Evolutionary conservation across 2,113 vertebrate species (phyloP), one percentile per base, ranked within the genome.

Genomic region (Sciurus niger): DNA sequence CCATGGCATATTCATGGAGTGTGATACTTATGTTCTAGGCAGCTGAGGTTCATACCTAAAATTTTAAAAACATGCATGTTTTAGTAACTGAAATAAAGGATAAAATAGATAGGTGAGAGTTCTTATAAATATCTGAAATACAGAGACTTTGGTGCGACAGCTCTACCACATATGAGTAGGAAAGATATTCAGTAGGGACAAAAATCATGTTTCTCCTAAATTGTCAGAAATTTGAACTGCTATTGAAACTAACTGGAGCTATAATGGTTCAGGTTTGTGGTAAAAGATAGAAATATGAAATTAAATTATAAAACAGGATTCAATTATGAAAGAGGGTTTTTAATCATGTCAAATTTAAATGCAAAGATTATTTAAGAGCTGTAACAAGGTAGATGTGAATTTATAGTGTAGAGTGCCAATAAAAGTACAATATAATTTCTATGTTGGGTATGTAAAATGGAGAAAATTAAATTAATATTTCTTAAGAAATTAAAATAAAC

Each of bases 181-280:
- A 80, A 92, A 92, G n/a, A 84, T 12, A 60, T 20, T 87, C 11
- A 84, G 20, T 79, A 79, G 11, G 16, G 24, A 67, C 28, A 67
- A 90, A 97, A 94, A 72, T 80, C 13, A 82, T 74, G 74, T 85
- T 78, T 83, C n/a, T 95, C 34, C 79, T 83, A 67, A 82, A 30
- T 84, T 72, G 51, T 90, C 90, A 76, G 85, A 78, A 43, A 76
- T 80, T 88, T 93, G 37, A 92, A 46, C n/a, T 79, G 22, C 67
- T 90, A 28, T 84, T 40, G 55, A 95, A 89, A 72, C 16, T 90
- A n/a, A 92, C 5, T 77, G 55, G 32, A 92, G 13, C 55, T 80
- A 2, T 72, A 92, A 68, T 83, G 86, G 84, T 94, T 95, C 46
- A 89, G 17, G 43, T 79, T 86, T 76, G 70, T n/a, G 46, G 25